These are phyloP conservation scores for Aurelia coerulea DNA, from an alignment of 30 jellyfish, hydroid and myxozoan genomes.

Conservation along the genomic window DNA sequence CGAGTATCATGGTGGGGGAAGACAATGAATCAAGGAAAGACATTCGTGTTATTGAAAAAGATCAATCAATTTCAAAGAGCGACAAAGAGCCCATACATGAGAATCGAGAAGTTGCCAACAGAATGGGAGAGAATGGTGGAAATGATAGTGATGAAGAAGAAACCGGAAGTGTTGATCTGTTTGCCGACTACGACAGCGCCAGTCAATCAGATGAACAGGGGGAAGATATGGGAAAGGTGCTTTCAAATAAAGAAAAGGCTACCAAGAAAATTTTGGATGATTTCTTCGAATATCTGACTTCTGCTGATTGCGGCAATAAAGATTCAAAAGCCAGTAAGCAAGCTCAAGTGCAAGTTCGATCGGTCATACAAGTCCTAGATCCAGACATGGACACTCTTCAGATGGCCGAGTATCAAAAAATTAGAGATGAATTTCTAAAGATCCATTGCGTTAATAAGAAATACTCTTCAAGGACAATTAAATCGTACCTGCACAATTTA, in stretches of 20 bases:
- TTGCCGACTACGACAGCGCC: conserved; percentile 3
- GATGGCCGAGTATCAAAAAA: background rate
- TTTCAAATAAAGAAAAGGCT: too few relatives aligned
- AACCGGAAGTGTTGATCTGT: conserved; percentile 2
- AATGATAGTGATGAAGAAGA: background rate
- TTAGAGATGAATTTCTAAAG: background rate
- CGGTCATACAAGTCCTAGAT: background rate
- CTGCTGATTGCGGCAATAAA: conserved; percentile 5
- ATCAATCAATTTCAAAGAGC: background rate
- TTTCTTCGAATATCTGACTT: background rate
- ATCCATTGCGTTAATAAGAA: background rate
- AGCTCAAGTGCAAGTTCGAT: conserved; percentile 2
- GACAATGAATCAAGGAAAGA: background rate
- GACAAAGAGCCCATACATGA: background rate
- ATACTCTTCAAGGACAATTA: background rate
- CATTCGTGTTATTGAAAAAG: background rate
- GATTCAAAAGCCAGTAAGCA: background rate
- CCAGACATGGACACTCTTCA: background rate
- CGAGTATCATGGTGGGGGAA: background rate
- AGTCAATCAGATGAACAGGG: background rate
- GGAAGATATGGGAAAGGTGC: conserved; percentile 1
- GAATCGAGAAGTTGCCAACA: too few relatives aligned
- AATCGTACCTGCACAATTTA: conserved; percentile 3
- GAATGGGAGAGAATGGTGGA: too few relatives aligned
- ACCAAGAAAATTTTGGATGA: too few relatives aligned